These are phyloP conservation scores for Grallaria varia DNA, from an alignment of 2,113 vertebrate genomes.

Conservation along the genomic window DNA sequence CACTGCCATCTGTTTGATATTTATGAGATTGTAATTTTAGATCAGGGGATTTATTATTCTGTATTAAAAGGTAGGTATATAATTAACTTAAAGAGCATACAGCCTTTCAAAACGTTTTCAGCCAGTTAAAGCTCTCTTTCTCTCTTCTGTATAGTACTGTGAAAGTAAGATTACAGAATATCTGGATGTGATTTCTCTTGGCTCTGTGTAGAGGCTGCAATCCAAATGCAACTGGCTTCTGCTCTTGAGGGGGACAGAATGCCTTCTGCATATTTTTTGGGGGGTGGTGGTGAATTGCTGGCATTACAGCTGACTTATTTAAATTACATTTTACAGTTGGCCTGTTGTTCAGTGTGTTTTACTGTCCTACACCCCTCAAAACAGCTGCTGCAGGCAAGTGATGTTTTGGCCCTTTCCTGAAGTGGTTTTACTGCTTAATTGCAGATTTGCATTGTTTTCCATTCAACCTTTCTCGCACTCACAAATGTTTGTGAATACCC, in stretches of 20 bases:
- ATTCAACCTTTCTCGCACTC: background rate
- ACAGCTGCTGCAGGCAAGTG: background rate
- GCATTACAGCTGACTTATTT: background rate
- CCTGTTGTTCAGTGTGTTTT: background rate
- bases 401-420: background rate
- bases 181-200: background rate
- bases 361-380: background rate
- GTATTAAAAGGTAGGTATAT: conserved; percentile 42
- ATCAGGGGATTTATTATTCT: conserved; percentile 39
- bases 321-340: background rate
- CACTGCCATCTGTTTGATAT: conserved; percentile 43
- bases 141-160: background rate
- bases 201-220: background rate
- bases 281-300: background rate
- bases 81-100: conserved; percentile 46
- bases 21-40: conserved; percentile 49
- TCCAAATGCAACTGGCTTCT: background rate
- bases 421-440: background rate
- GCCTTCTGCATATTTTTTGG: background rate
- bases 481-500: background rate
- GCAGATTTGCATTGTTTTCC: background rate
- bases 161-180: conserved; percentile 10
- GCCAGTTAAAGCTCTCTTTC: background rate
- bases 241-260: background rate
- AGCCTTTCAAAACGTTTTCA: conserved; percentile 39